A percentile compares a stretch with the other conserved stretches of the same genome.
phyloP scores from a whole-genome alignment of 2,797 vertebrate species.

The Poecilia gillii region DNA sequence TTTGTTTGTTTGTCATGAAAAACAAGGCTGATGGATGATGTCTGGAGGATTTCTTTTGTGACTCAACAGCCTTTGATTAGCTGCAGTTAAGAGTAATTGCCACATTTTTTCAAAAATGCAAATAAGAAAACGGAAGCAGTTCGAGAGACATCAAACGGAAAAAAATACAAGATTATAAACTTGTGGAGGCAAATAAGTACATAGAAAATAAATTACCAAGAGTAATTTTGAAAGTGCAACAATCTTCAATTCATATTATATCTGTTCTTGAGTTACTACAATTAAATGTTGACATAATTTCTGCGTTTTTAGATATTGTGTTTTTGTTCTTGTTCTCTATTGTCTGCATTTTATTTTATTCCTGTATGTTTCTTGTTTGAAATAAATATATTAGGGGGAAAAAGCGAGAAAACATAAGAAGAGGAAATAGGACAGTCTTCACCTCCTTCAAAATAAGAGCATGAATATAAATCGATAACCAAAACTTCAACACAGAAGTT shows the following conservation, averaged over 20 bases:
- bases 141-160: neutral
- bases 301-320: no score
- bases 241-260: neutral
- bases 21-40: slow-evolving; percentile 6
- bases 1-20: slow-evolving; percentile 19
- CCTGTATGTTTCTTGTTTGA: no score
- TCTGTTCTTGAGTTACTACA: neutral
- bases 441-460: no score
- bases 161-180: neutral
- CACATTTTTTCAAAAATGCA: slow-evolving; percentile 12
- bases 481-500: no score
- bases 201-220: neutral
- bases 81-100: slow-evolving; percentile 1
- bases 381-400: no score
- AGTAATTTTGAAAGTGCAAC: neutral
- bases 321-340: no score
- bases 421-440: no score
- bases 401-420: no score
- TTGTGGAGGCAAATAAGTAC: neutral
- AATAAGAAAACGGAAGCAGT: neutral
- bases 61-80: slow-evolving; percentile 29
- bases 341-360: no score
- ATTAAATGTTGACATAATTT: neutral
- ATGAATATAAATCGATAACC: no score
- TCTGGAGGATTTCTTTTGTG: slow-evolving; percentile 14